A percentile compares a stretch with the other conserved stretches of the same genome.
These are phyloP conservation scores for Varanus komodoensis DNA, from an alignment of 2,113 vertebrate species.

Conservation along the genomic window DNA sequence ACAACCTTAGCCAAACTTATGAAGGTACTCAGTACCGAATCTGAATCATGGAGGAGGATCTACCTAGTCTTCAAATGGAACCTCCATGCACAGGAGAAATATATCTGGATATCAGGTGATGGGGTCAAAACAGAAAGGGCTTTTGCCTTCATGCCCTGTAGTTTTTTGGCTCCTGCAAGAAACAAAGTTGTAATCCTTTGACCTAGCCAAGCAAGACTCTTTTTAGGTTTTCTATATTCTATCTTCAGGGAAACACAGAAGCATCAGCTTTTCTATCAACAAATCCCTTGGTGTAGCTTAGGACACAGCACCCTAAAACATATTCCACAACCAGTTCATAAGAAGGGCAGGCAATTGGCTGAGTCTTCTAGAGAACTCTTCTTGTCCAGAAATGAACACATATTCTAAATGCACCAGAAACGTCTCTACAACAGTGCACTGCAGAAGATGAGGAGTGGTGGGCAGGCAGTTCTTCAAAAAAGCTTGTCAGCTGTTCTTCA, in stretches of 20 bases:
- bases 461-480: background rate
- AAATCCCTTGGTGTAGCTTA: background rate
- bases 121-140: no score
- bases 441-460: background rate
- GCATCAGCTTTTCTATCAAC: background rate
- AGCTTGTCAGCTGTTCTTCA: background rate
- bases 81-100: background rate
- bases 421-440: background rate
- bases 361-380: background rate
- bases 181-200: background rate
- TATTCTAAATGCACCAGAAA: background rate
- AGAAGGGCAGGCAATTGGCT: background rate
- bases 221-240: background rate
- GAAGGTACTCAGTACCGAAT: no score
- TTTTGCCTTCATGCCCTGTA: accelerated
- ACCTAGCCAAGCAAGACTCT: background rate
- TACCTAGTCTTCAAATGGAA: no score
- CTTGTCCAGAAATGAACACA: background rate
- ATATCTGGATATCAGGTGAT: background rate
- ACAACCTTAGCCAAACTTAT: no score
- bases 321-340: background rate
- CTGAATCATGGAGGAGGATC: no score
- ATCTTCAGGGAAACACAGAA: background rate
- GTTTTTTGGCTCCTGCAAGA: background rate
- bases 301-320: background rate